phyloP scores from a whole-genome alignment of 2,797 vertebrate genomes.

The Phoeniculus purpureus region DNA sequence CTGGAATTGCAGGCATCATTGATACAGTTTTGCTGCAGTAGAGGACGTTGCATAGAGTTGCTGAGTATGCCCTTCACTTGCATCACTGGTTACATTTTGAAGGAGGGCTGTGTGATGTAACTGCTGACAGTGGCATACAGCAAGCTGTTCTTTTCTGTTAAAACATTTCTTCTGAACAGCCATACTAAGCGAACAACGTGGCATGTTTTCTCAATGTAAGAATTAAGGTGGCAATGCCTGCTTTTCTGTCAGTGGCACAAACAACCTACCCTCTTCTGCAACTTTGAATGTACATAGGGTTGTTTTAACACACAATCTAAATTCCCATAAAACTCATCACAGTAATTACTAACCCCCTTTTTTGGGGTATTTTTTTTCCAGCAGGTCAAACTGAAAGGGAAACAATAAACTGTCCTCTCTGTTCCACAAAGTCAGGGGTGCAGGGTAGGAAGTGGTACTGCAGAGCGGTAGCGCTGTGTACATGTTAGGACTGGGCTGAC shows the following conservation, averaged over 20 bases:
- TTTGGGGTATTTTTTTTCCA: neutral
- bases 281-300: neutral
- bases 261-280: neutral
- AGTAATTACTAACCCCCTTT: neutral
- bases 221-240: neutral
- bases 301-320: neutral
- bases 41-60: neutral
- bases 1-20: neutral
- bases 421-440: neutral
- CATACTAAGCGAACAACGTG: neutral
- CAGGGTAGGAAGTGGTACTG: neutral
- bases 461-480: neutral
- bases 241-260: neutral
- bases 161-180: neutral
- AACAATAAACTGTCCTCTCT: neutral
- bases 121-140: neutral
- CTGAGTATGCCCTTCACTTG: neutral
- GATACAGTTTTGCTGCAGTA: neutral
- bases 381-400: neutral
- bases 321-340: neutral
- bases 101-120: neutral
- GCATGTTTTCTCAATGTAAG: fast-evolving
- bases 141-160: neutral
- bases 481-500: too few relatives aligned
- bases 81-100: neutral